phyloP scores from a whole-genome alignment of 2,888 invertebrate genomes.

The Hipparchia semele region DNA sequence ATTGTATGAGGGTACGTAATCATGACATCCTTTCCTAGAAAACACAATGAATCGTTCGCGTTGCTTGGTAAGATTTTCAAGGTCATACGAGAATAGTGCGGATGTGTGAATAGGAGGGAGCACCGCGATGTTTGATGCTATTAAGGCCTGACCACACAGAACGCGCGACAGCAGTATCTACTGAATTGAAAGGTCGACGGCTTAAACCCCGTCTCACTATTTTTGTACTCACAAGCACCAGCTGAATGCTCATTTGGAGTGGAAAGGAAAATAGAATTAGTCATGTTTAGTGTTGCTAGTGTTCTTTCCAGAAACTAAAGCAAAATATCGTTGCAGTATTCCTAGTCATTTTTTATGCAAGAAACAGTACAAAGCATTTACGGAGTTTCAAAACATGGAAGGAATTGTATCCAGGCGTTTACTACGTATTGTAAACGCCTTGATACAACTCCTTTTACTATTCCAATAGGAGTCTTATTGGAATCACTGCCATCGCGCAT shows the following conservation, averaged over 20 bases:
- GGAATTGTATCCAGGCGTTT: no score
- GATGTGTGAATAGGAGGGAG: conserved; percentile 59
- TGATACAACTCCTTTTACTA: not conserved
- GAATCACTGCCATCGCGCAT: not conserved
- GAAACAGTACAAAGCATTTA: no score
- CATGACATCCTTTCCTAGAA: conserved; percentile 47
- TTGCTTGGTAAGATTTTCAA: conserved; percentile 62
- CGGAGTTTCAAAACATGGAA: no score
- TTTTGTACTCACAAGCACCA: no score
- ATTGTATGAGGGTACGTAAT: conserved; percentile 35
- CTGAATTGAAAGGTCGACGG: not conserved
- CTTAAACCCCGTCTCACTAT: no score
- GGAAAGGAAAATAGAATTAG: no score
- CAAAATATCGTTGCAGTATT: no score
- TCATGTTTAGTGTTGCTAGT: no score
- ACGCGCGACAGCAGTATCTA: not conserved
- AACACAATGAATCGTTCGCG: conserved; percentile 49
- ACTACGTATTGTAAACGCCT: not conserved
- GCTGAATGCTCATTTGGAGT: not conserved
- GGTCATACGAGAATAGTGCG: conserved; percentile 68
- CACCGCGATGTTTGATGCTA: conserved; percentile 63
- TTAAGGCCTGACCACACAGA: conserved; percentile 39
- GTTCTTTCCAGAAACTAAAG: no score
- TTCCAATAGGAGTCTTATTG: not conserved
- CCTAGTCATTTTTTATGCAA: no score